Evolutionary conservation across 2,113 vertebrate species (phyloP).

Genomic region (Thermophis baileyi): DNA sequence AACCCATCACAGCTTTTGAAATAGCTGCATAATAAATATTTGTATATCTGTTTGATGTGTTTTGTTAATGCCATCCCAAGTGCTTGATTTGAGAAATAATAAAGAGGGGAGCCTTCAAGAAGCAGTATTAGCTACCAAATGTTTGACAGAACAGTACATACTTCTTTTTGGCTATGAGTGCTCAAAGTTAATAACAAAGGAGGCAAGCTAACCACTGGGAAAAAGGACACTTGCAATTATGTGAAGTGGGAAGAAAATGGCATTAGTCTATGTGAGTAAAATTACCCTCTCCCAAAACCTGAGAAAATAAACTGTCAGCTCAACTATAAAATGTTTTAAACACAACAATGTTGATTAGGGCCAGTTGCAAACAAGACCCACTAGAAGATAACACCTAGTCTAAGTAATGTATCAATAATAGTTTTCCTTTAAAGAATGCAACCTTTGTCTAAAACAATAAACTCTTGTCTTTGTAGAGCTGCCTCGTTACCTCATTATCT

Average conservation of each 20-base stretch:
- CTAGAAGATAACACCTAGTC: background rate
- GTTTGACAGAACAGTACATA: background rate
- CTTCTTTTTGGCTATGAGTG: background rate
- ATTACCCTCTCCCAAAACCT: background rate
- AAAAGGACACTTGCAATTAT: background rate
- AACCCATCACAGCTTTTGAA: background rate
- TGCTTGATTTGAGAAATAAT: background rate
- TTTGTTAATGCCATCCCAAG: background rate
- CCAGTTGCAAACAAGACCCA: background rate
- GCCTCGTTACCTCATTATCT: background rate
- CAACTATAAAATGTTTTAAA: background rate
- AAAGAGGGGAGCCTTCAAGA: background rate
- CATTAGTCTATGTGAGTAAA: background rate
- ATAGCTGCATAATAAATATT: background rate
- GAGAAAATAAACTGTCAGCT: background rate
- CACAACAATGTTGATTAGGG: background rate
- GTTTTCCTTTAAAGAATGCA: background rate
- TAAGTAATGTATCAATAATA: background rate
- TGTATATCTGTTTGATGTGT: background rate
- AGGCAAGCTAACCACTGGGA: background rate
- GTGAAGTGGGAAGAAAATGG: background rate
- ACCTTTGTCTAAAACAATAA: background rate
- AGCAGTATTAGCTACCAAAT: background rate
- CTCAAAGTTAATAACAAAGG: background rate
- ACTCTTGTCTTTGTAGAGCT: background rate